Evolutionary conservation across 1,140 invertebrate genomes (phyloP).

Genomic region (Theocolax elegans): DNA sequence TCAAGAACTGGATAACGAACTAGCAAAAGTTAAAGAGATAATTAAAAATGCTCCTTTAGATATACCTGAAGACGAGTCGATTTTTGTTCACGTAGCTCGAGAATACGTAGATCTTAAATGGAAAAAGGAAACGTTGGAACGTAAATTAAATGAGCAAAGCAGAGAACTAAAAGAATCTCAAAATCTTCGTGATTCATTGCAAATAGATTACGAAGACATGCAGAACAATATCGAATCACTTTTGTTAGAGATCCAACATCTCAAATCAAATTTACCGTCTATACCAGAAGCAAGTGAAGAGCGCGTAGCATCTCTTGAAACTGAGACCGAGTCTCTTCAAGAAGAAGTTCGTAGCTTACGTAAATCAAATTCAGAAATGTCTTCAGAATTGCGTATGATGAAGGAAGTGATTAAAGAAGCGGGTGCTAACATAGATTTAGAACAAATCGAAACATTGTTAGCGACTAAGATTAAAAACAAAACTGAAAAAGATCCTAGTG

Average conservation of each 20-base stretch:
- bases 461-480: neutral
- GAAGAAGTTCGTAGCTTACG: slow-evolving; percentile 59
- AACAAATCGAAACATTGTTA: neutral
- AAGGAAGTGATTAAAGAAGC: slow-evolving; percentile 29
- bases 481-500: slow-evolving; percentile 42
- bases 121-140: slow-evolving; percentile 63
- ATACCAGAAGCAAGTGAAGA: slow-evolving; percentile 65
- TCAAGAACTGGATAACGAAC: neutral
- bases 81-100: slow-evolving; percentile 57
- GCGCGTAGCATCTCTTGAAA: slow-evolving; percentile 58
- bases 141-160: slow-evolving; percentile 57
- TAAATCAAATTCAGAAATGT: slow-evolving; percentile 65
- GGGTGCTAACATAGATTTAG: neutral
- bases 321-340: slow-evolving; percentile 57
- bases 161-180: slow-evolving; percentile 56
- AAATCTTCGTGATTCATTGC: slow-evolving; percentile 57
- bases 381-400: slow-evolving; percentile 44
- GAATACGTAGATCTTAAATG: slow-evolving; percentile 58
- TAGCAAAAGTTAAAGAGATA: slow-evolving; percentile 54
- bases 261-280: slow-evolving; percentile 59
- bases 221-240: slow-evolving; percentile 60
- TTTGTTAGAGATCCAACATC: slow-evolving; percentile 54
- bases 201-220: slow-evolving; percentile 60
- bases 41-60: slow-evolving; percentile 54
- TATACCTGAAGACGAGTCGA: slow-evolving; percentile 41